Evolutionary conservation across 2,797 vertebrate genomes (phyloP).

Genomic region (Apogon hyalosoma): DNA sequence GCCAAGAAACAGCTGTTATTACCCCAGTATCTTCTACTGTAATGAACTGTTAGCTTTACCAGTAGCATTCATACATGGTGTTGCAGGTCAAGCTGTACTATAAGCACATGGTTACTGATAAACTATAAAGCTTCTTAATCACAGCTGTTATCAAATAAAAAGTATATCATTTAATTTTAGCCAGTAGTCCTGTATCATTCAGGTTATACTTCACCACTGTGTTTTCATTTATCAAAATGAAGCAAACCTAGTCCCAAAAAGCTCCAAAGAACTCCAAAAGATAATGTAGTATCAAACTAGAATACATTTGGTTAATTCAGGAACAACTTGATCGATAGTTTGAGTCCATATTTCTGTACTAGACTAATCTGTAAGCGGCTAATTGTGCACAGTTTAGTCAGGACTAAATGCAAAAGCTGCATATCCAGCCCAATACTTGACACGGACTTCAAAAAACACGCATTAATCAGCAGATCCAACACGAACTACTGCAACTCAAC

Average conservation of each 20-base stretch:
- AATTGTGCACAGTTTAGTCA: not conserved
- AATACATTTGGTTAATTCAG: too few species aligned
- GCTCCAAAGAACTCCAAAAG: too few species aligned
- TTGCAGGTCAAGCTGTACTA: not conserved
- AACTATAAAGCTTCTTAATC: too few species aligned
- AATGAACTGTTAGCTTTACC: constrained; percentile 1
- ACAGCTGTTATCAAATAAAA: not conserved
- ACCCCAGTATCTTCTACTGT: not conserved
- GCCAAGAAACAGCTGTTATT: not conserved
- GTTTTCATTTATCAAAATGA: too few species aligned
- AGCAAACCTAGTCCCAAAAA: too few species aligned
- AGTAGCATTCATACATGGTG: not conserved
- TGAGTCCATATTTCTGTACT: not conserved
- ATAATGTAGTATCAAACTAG: too few species aligned
- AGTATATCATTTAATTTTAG: too few species aligned
- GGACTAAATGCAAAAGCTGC: not conserved
- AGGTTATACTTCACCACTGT: too few species aligned
- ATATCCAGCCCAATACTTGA: not conserved
- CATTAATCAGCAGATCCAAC: not conserved
- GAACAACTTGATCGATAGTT: too few species aligned
- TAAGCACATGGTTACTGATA: too few species aligned
- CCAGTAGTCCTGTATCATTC: too few species aligned
- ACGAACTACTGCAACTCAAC: not conserved
- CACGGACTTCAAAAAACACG: not conserved
- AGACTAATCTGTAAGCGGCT: not conserved